Evolutionary conservation across 2,797 vertebrate genomes (phyloP), one percentile per base, ranked within the genome.

Genomic region (Lutjanus argentimaculatus): DNA sequence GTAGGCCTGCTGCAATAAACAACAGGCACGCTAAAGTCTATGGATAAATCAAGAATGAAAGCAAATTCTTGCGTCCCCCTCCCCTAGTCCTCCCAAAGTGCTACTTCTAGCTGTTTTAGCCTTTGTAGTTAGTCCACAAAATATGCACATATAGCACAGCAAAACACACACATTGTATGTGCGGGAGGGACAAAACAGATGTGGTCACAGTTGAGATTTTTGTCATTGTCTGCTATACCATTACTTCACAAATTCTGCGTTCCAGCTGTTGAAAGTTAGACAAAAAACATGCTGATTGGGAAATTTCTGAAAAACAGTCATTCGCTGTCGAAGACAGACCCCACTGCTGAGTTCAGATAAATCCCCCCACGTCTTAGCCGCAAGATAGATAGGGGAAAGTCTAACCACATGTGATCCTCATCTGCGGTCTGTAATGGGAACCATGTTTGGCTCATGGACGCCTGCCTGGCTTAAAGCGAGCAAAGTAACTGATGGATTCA

Each of bases 391-490:
- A 67, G 58, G 75, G 75, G 72, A 83, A 86, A 85, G 79, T 85
- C 56, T 58, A 58, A 77, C 83, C 88, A 85, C 84, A 92, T 84
- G 80, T 81, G 82, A 85, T 76, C 83, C 77, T 79, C 80, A 79
- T 88, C 84, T 90, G 83, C 11, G 69, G 82, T 82, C 79, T 68
- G 46, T 90, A 92, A 93, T 91, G 48, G 45, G 87, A 92, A 88
- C 80, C 91, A 88, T 11, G 70, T 86, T 89, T 53, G 67, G 68
- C 79, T 61, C 46, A 6, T 10, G 0, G 75, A 68, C 19, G 52
- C 53, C 72, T 19, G 62, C 59, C 48, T 73, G 1, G 30, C 59
- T 75, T 25, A 21, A 68, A 80, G 66, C 11, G 15, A 69, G 66
- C 21, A 13, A 21, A 67, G 55, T 55, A 52, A 79, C 82, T 78